Percentiles rank a stretch among this genome's conserved stretches.
phyloP scores from a whole-genome alignment of 2,113 vertebrate species.

The Toxotes chatareus region DNA sequence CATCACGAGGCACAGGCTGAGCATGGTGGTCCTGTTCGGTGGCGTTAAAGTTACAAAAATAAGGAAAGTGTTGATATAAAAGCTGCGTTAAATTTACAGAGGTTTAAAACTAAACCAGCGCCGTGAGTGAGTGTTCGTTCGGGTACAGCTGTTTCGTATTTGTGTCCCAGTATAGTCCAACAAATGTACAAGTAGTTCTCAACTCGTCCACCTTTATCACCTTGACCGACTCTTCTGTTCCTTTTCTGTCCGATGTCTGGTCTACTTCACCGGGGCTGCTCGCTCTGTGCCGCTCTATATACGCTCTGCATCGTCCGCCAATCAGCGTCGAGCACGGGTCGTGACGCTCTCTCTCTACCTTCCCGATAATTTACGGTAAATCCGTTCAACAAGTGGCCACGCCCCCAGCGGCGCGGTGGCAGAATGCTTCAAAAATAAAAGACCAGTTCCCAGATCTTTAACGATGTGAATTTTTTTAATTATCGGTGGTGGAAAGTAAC shows the following conservation, averaged over 20 bases:
- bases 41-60: not conserved
- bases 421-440: too few species aligned
- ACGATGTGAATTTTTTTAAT: too few species aligned
- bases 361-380: slow-evolving; percentile 45
- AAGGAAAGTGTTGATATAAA: not conserved
- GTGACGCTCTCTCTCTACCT: not conserved
- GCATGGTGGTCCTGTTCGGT: slow-evolving; percentile 66
- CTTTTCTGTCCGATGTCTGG: not conserved
- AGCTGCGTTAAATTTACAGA: not conserved
- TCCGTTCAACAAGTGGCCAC: not conserved
- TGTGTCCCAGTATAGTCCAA: slow-evolving; percentile 42
- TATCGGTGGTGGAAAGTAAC: too few species aligned
- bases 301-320: slow-evolving; percentile 12
- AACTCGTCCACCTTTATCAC: not conserved
- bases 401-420: too few species aligned
- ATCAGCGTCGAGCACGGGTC: slow-evolving; percentile 32
- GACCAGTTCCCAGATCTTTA: too few species aligned
- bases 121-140: not conserved
- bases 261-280: not conserved
- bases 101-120: not conserved
- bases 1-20: slow-evolving; percentile 74
- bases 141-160: not conserved
- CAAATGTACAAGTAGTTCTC: not conserved
- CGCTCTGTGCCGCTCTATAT: slow-evolving; percentile 24
- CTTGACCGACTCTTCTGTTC: rapidly evolving